Evolutionary conservation across 2,797 vertebrate species (phyloP).

Genomic region (Esox lucius): DNA sequence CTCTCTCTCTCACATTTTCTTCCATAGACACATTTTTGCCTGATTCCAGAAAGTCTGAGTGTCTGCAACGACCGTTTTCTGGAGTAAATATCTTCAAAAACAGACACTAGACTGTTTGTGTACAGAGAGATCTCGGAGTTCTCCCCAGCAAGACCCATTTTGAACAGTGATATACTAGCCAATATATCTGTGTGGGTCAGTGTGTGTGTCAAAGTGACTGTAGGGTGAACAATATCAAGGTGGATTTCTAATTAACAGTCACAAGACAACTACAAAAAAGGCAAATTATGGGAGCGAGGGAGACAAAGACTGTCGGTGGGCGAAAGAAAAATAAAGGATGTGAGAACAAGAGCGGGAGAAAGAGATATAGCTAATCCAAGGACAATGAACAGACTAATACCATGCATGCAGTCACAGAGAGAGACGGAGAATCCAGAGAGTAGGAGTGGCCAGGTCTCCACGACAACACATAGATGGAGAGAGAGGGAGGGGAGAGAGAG

Average conservation of each 20-base stretch:
- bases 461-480: conserved; percentile 2
- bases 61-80: conserved; percentile 52
- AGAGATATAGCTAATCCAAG: neutral
- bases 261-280: neutral
- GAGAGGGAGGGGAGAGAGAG: neutral
- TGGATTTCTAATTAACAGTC: conserved; percentile 16
- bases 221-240: conserved; percentile 23
- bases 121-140: conserved; percentile 48
- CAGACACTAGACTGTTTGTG: conserved; percentile 45
- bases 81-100: conserved; percentile 53
- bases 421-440: too few relatives aligned
- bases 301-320: neutral
- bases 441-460: too few relatives aligned
- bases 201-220: conserved; percentile 5
- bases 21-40: conserved; percentile 23
- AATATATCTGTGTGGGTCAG: conserved; percentile 6
- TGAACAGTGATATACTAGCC: conserved; percentile 10
- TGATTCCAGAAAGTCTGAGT: conserved; percentile 53
- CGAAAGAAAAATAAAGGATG: neutral
- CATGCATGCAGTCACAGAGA: neutral
- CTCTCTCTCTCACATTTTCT: conserved; percentile 19
- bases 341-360: neutral
- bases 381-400: neutral
- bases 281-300: neutral
- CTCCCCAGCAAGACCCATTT: conserved; percentile 25